Evolutionary conservation across 2,113 vertebrate genomes (phyloP), one percentile per base, ranked within the genome.

Genomic region (Kryptolebias marmoratus): DNA sequence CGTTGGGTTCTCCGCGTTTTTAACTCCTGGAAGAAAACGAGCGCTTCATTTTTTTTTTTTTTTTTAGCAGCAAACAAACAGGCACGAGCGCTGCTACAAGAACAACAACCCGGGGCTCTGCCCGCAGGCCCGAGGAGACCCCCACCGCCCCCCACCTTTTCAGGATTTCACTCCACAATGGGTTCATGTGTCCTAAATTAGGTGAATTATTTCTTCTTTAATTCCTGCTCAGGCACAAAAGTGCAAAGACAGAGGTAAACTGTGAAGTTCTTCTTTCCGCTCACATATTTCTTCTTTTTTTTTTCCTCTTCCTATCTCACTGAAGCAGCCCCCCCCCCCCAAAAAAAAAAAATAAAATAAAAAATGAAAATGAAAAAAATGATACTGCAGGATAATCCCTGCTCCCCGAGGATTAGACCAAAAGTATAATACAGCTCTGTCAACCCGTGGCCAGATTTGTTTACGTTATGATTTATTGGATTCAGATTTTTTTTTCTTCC

Each of bases 401-500:
- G 79, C 71, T 87, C 83, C 82, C 82, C 7, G 18, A 49, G 81
- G 88, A 85, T 84, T 79, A 81, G 56, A 73, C 18, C 80, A 15
- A 22, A 67, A 86, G 73, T 82, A 83, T 85, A 87, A 90, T 76
- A 74, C 84, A 87, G 79, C 83, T 70, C 88, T 87, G 86, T 89
- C 90, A 87, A 83, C 71, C 64, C 81, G 50, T 53, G 79, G 82
- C 64, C 58, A 82, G 79, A 86, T 89, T 89, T 87, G 85, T 88
- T 90, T 87, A 88, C 71, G 73, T 79, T 89, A 85, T 86, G 87
- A 91, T 87, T 85, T 90, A 90, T 89, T 90, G 78, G 76, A 90
- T 91, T 88, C 75, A 71, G 70, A 45, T 71, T 67, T 68, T 68
- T 32, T 3, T 54, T 22, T 8, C 8, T 58, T 32, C 27, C 14